Evolutionary conservation across 1,140 invertebrate genomes (phyloP), one percentile per base, ranked within the genome.

Genomic region (Adoxophyes honmai): DNA sequence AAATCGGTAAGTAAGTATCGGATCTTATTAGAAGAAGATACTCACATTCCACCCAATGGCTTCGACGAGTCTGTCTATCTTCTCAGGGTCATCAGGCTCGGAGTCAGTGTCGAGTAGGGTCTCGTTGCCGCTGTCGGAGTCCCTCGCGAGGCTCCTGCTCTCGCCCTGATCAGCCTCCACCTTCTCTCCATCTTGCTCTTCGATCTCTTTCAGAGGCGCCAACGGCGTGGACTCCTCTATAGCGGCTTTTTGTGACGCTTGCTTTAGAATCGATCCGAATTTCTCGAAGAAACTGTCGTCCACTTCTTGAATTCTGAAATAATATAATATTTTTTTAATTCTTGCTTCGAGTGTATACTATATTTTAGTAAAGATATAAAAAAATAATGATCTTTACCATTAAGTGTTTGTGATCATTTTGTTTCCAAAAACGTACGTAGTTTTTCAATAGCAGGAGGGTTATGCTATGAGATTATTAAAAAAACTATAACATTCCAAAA

Each of bases 231-330:
- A 80, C 52, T 91, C 86, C 36, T 86, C 79, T 59, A 80, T 59
- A 7, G 90, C 91, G 5, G 91, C 90, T 33, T 83, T 87, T 55
- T 86, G 82, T 7, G 90, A 91, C 39, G 91, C 91, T 76, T 94
- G 93, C n/a, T 92, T 92, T 28, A 95, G 76, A 10, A 95, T 81
- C 0, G 92, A 93, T 0, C 94, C 94, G 68, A 95, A 94, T 63
- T 93, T 94, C 73, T 96, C 94, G 73, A 96, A 96, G 73, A 95
- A 96, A 33, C 94, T 92, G 64, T 93, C 93, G 79, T 96, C 94
- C 2, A 93, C 89, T 86, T 95, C 93, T 86, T 95, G 94, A 57
- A 95, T 91, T 86, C 94, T 95, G 89, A 16, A 86, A n/a, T n/a
- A n/a, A n/a, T n/a, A n/a, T n/a, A n/a, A n/a, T n/a, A n/a, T n/a